Evolutionary conservation across 2,888 invertebrate species (phyloP).

Genomic region (Aproaerema taeniolella): DNA sequence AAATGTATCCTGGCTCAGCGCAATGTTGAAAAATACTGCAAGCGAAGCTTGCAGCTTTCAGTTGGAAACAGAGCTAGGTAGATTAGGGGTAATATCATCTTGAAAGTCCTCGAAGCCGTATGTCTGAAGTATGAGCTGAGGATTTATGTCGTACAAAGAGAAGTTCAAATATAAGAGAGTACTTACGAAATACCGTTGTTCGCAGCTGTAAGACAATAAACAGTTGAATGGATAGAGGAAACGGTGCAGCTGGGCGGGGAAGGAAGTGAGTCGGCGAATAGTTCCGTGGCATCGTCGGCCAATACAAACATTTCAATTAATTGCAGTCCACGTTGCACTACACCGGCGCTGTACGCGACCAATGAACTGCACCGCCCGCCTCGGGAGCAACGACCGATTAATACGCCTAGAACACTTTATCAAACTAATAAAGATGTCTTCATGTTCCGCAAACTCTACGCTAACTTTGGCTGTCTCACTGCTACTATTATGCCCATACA

Average conservation of each 20-base stretch:
- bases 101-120: neutral
- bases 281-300: slow-evolving; percentile 21
- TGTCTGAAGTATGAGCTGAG: neutral
- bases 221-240: slow-evolving; percentile 9
- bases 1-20: slow-evolving; percentile 9
- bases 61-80: slow-evolving; percentile 8
- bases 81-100: slow-evolving; percentile 4
- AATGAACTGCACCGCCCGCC: slow-evolving; percentile 11
- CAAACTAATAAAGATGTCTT: slow-evolving; percentile 60
- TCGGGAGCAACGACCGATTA: slow-evolving; percentile 52
- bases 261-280: slow-evolving; percentile 1
- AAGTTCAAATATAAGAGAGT: neutral
- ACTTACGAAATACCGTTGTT: slow-evolving; percentile 3
- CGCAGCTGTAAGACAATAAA: slow-evolving; percentile 9
- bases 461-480: slow-evolving; percentile 2
- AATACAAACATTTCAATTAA: slow-evolving; percentile 34
- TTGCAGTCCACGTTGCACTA: slow-evolving; percentile 18
- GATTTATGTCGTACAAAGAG: slow-evolving; percentile 5
- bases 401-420: slow-evolving; percentile 59
- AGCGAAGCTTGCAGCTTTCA: slow-evolving; percentile 8
- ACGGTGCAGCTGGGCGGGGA: slow-evolving; percentile 1
- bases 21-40: slow-evolving; percentile 9
- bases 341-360: slow-evolving; percentile 8
- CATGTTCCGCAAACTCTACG: slow-evolving; percentile 24
- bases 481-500: neutral